Evolutionary conservation across 2,113 vertebrate species (phyloP), one percentile per base, ranked within the genome.

Genomic region (Muscicapa adusta): DNA sequence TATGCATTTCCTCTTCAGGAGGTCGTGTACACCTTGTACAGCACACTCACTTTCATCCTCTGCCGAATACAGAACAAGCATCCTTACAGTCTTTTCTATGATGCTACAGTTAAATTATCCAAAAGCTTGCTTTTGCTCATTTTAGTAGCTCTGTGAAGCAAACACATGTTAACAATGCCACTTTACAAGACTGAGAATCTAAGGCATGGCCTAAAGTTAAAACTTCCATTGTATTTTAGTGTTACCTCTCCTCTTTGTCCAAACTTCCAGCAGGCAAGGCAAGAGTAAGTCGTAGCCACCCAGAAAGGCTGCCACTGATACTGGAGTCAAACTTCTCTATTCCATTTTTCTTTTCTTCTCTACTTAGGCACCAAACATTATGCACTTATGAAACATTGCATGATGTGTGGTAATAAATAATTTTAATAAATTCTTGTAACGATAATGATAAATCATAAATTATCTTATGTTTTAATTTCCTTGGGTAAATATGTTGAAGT

Each of bases 381-480:
- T 71, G 48, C 40, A 88, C 34, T 83, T 80, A 88, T 80, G 67
- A 85, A 91, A 60, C 3, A 45, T 29, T 83, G 12, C 31, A 73
- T 56, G 79, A 71, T 74, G 36, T 8, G 26, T 45, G 40, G 23
- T 57, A 90, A 88, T 91, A 88, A 95, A 93, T 91, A 93, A 86
- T 91, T 67, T 60, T 93, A 91, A 97, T 91, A 91, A 95, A 96
- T 90, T 65, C 12, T 48, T 71, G 47, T 75, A 96, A 87, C 88
- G 47, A 95, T 89, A 76, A 91, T 56, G 51, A 96, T 90, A 95
- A 88, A 91, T 91, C 81, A 91, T 85, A 84, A 90, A 85, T 96
- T 96, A 93, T 95, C 85, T 74, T 85, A 85, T 81, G 33, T 85
- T 94, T 97, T 96, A 57, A 94, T 96, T 96, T 97, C 76, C 82